Evolutionary conservation across 2,888 invertebrate genomes (phyloP).

Genomic region (Orthonevra nobilis): DNA sequence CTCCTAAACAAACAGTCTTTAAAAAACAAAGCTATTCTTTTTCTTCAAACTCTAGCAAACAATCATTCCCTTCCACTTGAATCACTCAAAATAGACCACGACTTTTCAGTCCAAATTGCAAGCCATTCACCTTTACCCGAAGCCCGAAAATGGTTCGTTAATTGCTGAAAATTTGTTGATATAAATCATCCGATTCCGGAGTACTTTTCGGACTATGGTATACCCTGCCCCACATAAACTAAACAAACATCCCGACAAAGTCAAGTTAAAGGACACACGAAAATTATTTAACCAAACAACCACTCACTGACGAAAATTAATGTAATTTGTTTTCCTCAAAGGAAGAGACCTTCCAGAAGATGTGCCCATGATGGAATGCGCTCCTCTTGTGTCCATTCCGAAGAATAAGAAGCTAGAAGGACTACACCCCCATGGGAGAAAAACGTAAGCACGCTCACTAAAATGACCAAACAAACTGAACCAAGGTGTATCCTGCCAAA

Average conservation of each 20-base stretch:
- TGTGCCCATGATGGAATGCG: constrained; percentile 34
- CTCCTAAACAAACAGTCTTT: too few relatives aligned
- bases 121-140: constrained; percentile 16
- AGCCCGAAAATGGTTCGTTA: constrained; percentile 29
- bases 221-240: background rate
- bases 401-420: background rate
- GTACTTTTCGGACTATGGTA: background rate
- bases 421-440: background rate
- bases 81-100: too few relatives aligned
- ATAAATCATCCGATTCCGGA: constrained; percentile 31
- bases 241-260: constrained; percentile 34
- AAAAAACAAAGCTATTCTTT: too few relatives aligned
- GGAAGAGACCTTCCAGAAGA: constrained; percentile 1
- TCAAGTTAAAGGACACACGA: constrained; percentile 42
- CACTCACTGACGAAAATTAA: constrained; percentile 39
- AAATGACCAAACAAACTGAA: constrained; percentile 49
- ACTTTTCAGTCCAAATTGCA: too few relatives aligned
- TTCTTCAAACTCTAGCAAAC: too few relatives aligned
- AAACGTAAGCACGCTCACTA: background rate
- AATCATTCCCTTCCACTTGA: too few relatives aligned
- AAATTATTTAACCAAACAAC: constrained; percentile 27
- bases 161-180: constrained; percentile 28
- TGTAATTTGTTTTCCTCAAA: constrained; percentile 42
- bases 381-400: constrained; percentile 37
- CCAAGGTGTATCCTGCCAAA: background rate